Conservation (phyloP, 2,113 vertebrate species). For the Coregonus clupeaformis region DNA sequence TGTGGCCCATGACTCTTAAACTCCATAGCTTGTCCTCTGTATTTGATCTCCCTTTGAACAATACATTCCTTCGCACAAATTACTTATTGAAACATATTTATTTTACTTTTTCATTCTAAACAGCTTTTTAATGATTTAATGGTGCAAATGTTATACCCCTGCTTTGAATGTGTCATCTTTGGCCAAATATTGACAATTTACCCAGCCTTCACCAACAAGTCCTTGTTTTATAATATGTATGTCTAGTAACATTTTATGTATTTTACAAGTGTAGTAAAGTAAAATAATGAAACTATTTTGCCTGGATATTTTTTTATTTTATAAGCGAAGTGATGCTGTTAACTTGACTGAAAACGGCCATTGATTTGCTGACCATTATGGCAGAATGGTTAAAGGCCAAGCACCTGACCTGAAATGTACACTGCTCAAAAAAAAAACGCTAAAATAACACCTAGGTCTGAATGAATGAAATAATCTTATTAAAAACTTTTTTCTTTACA, state of each 20-base stretch:
- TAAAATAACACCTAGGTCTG: no score
- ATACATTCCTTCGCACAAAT: neutral
- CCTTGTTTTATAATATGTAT: constrained; percentile 15
- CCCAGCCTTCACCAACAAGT: constrained; percentile 7
- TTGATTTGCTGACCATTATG: neutral
- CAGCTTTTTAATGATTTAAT: no score
- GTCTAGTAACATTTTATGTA: constrained; percentile 11
- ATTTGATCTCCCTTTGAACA: neutral
- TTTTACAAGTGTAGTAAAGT: constrained; percentile 19
- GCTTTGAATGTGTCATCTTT: neutral
- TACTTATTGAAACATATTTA: no score
- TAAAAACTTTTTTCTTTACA: no score
- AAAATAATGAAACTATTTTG: constrained; percentile 3
- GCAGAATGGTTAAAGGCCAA: neutral
- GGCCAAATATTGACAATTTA: constrained; percentile 14
- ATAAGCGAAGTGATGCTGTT: neutral
- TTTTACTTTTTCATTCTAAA: no score
- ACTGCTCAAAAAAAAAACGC: no score
- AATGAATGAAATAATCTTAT: no score
- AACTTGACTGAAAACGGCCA: neutral
- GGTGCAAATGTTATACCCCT: neutral
- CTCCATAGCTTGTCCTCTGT: no score
- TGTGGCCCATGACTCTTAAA: no score
- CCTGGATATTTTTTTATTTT: constrained; percentile 19
- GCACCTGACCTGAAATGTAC: neutral